Percentiles rank a stretch among this genome's conserved stretches.
phyloP scores from a whole-genome alignment of 1,140 invertebrate species.

The Tetramorium alpestre region DNA sequence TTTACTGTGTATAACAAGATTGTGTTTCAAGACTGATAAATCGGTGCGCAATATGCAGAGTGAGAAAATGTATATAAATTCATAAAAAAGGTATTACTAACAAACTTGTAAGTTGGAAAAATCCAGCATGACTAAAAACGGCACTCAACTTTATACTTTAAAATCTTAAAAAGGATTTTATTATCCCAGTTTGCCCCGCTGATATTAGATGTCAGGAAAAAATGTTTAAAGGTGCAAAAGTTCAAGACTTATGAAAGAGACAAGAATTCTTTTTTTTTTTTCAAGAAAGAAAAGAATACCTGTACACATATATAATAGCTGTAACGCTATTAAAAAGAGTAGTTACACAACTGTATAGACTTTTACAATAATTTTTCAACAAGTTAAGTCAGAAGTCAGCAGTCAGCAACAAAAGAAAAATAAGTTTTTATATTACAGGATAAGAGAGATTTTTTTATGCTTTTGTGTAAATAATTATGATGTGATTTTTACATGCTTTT shows the following conservation, averaged over 20 bases:
- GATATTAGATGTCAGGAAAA: neutral
- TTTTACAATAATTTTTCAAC: conserved; percentile 1
- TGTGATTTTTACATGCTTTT: no score
- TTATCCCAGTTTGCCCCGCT: neutral
- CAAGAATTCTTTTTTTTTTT: neutral
- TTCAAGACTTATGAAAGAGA: neutral
- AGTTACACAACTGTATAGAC: neutral
- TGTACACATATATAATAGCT: neutral
- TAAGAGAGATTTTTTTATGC: neutral
- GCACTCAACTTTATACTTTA: neutral
- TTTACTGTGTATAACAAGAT: no score
- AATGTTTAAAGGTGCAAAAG: neutral
- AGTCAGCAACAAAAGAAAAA: neutral
- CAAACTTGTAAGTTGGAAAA: no score
- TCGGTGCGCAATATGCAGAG: no score
- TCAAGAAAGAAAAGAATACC: no score
- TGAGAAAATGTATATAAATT: neutral
- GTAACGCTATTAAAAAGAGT: neutral
- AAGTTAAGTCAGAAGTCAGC: neutral
- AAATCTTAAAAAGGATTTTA: neutral
- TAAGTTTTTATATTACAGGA: neutral
- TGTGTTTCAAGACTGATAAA: no score
- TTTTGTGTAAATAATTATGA: neutral
- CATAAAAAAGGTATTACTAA: neutral
- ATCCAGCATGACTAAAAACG: no score